Percentiles rank a stretch among this genome's conserved stretches.
Conservation (phyloP, 2,888 invertebrate species). For the Nineta flava region DNA sequence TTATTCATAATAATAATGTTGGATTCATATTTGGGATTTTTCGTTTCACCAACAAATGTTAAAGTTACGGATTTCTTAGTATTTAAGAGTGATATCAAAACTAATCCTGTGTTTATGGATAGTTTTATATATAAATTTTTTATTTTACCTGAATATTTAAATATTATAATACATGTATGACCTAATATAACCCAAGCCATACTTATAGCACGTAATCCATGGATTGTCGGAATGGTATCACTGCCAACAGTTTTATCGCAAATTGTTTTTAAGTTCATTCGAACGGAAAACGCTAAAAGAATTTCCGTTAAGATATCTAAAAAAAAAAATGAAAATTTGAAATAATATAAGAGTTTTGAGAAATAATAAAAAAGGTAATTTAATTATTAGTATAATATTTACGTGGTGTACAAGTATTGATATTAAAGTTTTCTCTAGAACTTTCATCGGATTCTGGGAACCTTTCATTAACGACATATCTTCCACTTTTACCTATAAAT, state of each 20-base stretch:
- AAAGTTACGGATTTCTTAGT: no score
- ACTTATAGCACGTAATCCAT: slow-evolving; percentile 43
- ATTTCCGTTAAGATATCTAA: slow-evolving; percentile 45
- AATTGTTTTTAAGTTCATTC: slow-evolving; percentile 62
- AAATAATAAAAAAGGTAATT: slow-evolving; percentile 28
- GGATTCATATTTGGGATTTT: background rate
- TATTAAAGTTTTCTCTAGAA: background rate
- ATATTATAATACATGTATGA: slow-evolving; percentile 62
- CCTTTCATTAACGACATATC: slow-evolving; percentile 22
- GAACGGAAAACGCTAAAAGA: slow-evolving; percentile 60
- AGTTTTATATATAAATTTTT: background rate
- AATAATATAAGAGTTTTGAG: slow-evolving; percentile 18
- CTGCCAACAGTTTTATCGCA: slow-evolving; percentile 63
- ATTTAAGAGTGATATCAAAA: no score
- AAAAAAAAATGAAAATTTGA: slow-evolving; percentile 22
- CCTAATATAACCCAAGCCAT: slow-evolving; percentile 53
- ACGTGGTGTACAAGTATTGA: background rate
- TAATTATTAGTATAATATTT: background rate
- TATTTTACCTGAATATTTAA: slow-evolving; percentile 54
- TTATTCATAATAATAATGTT: no score
- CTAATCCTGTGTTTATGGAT: no score
- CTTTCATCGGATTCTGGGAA: slow-evolving; percentile 11
- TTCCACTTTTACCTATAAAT: slow-evolving; percentile 19
- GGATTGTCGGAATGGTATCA: slow-evolving; percentile 62
- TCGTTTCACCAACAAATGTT: no score